A percentile compares a stretch with the other conserved stretches of the same genome.
These are phyloP conservation scores for Antheraea assamensis DNA, from an alignment of 2,888 invertebrate species.

Conservation along the genomic window DNA sequence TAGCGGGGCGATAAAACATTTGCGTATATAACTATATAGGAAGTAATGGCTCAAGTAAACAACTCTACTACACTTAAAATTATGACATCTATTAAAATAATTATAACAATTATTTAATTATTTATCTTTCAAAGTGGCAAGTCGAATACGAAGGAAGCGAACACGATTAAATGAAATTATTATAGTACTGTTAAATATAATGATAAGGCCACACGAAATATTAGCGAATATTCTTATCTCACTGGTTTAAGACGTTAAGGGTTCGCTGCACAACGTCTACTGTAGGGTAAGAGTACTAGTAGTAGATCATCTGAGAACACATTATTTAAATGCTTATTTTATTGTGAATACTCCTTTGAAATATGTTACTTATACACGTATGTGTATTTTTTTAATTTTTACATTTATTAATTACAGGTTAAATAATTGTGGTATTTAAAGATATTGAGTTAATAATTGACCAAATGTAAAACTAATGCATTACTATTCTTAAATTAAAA, in stretches of 20 bases:
- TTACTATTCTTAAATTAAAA: too few relatives aligned
- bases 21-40: neutral
- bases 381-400: too few relatives aligned
- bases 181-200: constrained; percentile 26
- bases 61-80: neutral
- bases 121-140: neutral
- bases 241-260: constrained; percentile 11
- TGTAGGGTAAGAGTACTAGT: too few relatives aligned
- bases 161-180: constrained; percentile 10
- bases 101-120: constrained; percentile 4
- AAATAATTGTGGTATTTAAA: too few relatives aligned
- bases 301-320: too few relatives aligned
- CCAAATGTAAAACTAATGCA: too few relatives aligned
- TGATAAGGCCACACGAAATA: constrained; percentile 28
- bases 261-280: too few relatives aligned
- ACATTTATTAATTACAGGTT: too few relatives aligned
- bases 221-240: constrained; percentile 27
- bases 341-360: too few relatives aligned
- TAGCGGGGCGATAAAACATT: neutral
- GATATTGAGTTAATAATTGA: too few relatives aligned
- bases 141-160: neutral
- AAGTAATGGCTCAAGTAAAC: neutral
- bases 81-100: constrained; percentile 4
- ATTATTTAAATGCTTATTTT: too few relatives aligned
- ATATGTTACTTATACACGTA: too few relatives aligned